Evolutionary conservation across 2,113 vertebrate species (phyloP).

Genomic region (Reinhardtius hippoglossoides): DNA sequence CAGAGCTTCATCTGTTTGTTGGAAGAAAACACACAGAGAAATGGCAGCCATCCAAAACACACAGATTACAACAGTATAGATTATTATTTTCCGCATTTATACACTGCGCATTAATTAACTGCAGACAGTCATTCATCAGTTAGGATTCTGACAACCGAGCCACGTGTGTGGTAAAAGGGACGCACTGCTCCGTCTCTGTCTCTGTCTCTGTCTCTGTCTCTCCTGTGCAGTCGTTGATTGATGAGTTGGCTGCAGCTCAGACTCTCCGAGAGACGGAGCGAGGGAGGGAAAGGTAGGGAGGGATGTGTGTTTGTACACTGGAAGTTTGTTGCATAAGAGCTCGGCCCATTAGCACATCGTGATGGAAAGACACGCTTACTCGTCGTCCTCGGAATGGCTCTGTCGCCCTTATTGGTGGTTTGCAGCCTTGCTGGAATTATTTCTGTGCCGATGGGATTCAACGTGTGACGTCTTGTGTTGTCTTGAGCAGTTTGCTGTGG

Average conservation of each 20-base stretch:
- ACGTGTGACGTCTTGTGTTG: background rate
- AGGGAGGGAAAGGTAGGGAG: slow-evolving; percentile 8
- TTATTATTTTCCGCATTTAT: background rate
- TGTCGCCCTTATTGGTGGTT: background rate
- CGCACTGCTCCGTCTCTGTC: slow-evolving; percentile 16
- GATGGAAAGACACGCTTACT: slow-evolving; percentile 22
- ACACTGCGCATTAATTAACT: background rate
- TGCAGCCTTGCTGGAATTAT: background rate
- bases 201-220: too few relatives aligned
- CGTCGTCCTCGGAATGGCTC: slow-evolving; percentile 5
- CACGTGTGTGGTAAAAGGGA: slow-evolving; percentile 16
- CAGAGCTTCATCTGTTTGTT: slow-evolving; percentile 9
- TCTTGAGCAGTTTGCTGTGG: too few relatives aligned
- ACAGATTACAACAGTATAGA: background rate
- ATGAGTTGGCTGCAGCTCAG: slow-evolving; percentile 29
- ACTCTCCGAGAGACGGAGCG: slow-evolving; percentile 1
- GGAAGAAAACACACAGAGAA: background rate
- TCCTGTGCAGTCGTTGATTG: slow-evolving; percentile 51
- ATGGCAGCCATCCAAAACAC: background rate
- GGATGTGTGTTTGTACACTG: slow-evolving; percentile 33
- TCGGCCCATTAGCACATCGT: slow-evolving; percentile 31
- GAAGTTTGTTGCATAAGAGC: slow-evolving; percentile 63
- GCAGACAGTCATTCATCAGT: background rate
- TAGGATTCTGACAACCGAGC: slow-evolving; percentile 7
- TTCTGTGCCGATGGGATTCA: background rate